Evolutionary conservation across 2,888 invertebrate species (phyloP).

Genomic region (Linyphia triangularis): DNA sequence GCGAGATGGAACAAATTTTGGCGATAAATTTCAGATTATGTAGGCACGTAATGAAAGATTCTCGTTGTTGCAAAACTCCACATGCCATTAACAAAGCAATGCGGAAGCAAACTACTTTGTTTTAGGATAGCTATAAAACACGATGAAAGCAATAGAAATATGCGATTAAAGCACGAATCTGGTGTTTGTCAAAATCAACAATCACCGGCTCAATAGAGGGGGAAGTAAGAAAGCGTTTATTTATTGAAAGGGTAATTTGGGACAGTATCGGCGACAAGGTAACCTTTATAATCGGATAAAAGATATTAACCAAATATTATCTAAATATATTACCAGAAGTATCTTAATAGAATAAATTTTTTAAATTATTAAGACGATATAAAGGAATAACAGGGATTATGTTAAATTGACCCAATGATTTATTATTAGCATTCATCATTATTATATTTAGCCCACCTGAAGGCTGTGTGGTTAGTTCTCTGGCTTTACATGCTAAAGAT

Average conservation of each 20-base stretch:
- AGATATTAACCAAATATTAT: neutral
- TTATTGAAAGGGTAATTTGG: constrained; percentile 23
- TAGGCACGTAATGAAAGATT: constrained; percentile 66
- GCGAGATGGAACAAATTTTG: constrained; percentile 66
- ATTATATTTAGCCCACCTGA: no score
- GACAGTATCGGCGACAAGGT: neutral
- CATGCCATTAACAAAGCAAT: constrained; percentile 64
- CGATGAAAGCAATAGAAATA: constrained; percentile 39
- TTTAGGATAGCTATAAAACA: constrained; percentile 62
- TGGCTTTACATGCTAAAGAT: no score
- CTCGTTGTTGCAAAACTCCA: constrained; percentile 35
- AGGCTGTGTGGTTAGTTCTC: no score
- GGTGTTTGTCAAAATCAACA: constrained; percentile 51
- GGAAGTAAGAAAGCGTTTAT: constrained; percentile 32
- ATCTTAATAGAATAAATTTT: neutral
- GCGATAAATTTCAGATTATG: constrained; percentile 69
- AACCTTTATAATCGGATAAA: neutral
- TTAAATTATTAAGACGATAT: neutral
- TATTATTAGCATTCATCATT: no score
- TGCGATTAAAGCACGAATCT: constrained; percentile 38
- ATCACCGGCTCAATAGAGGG: constrained; percentile 25
- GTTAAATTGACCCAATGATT: no score
- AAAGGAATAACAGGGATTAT: no score
- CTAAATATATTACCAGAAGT: neutral
- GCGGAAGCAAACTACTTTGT: constrained; percentile 50